Base-by-base conservation (phyloP, 2,797 vertebrate species). In the Lagodon rhomboides region DNA sequence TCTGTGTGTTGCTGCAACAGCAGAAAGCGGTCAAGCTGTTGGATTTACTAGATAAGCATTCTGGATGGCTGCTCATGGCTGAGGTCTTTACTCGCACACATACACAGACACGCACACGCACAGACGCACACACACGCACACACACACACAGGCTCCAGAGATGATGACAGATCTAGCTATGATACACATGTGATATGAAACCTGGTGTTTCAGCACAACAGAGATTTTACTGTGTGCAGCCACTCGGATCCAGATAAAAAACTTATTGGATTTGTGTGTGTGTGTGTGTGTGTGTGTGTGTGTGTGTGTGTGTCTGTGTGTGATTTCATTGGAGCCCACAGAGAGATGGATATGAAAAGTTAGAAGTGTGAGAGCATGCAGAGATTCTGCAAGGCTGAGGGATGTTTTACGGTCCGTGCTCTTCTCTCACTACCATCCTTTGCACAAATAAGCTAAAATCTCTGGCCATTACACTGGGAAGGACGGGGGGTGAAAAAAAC, bases 11-110 rank as follows among this genome's bases (percentile, higher is more conserved):
- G 89, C 88, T 90, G 84, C 81, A 69, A 89, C 83, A 83, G 90
- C 91, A 91, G 90, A 91, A 92, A 85, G 81, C 54, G 27, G 88
- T 87, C 87, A 89, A 87, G 86, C 88, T 89, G 90, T 90, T 92
- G 85, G 84, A 92, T 91, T 90, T 91, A 85, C 87, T 83, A 83
- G 91, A 93, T 92, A 92, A 92, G 88, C 86, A 92, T 87, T 91
- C 82, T 92, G 90, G 85, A 90, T 91, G 88, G 80, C 65, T 89
- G 85, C 85, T 80, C 90, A 84, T 83, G 76, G 85, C 73, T 83
- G 38, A 83, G 82, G 70, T 87, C 67, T 87, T 78, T 72, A 59
- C 80, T 80, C 53, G 1, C 60, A 44, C 62, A 54, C 41, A 74
- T 50, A 34, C 27, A 17, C 43, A 46, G 27, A 27, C 27, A 27